Evolutionary conservation across 2,888 invertebrate genomes (phyloP).

Genomic region (Tigriopus californicus): DNA sequence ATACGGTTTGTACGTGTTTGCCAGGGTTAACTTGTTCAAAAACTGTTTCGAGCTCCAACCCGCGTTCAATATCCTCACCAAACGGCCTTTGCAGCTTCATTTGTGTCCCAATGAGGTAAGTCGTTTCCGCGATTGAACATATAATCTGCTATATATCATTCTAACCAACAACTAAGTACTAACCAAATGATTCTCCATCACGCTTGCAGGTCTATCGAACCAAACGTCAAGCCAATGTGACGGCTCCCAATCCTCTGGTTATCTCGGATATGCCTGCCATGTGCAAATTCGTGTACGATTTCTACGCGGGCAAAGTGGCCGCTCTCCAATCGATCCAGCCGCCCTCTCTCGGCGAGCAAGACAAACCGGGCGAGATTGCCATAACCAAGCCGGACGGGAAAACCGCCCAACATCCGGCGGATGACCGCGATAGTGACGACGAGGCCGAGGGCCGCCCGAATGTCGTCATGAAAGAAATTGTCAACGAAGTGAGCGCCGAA

Average conservation of each 20-base stretch:
- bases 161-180: too few species aligned
- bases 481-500: constrained; percentile 4
- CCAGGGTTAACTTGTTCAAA: constrained; percentile 70
- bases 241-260: constrained; percentile 32
- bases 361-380: constrained; percentile 18
- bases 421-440: constrained; percentile 40
- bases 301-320: constrained; percentile 59
- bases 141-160: too few species aligned
- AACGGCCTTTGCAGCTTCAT: constrained; percentile 57
- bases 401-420: constrained; percentile 45
- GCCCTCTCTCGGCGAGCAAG: constrained; percentile 18
- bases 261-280: constrained; percentile 79
- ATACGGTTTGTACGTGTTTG: constrained; percentile 89
- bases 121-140: neutral
- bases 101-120: constrained; percentile 50
- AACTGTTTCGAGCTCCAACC: constrained; percentile 94
- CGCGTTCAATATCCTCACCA: constrained; percentile 76
- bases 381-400: constrained; percentile 35
- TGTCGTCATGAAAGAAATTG: neutral
- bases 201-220: neutral
- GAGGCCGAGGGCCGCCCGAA: constrained; percentile 33
- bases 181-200: too few species aligned
- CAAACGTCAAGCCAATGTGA: constrained; percentile 8
- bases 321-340: constrained; percentile 36
- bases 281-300: constrained; percentile 82